These are phyloP conservation scores for Lycopodina hypogea DNA, from an alignment of 37 sponge, comb jelly and placozoan species.

Conservation along the genomic window DNA sequence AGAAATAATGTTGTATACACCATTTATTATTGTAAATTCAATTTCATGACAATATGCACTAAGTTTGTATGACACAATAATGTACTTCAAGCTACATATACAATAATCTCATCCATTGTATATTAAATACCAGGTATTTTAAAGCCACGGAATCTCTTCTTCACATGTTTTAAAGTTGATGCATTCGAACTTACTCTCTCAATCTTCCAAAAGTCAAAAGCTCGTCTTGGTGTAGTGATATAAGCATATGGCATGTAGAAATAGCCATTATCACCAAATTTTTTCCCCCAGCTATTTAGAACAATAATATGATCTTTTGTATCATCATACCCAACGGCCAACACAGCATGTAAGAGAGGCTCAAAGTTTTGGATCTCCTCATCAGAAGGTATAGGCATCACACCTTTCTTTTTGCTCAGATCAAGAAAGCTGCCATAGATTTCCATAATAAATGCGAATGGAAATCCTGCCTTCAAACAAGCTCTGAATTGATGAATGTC, in stretches of 20 bases:
- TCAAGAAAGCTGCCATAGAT: background rate
- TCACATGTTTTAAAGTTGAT: too few species aligned
- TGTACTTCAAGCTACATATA: too few species aligned
- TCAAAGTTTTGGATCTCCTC: background rate
- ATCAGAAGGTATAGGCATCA: conserved; percentile 2
- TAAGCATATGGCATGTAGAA: conserved; percentile 26
- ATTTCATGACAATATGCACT: too few species aligned
- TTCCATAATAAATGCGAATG: background rate
- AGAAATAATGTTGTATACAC: too few species aligned
- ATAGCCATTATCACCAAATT: conserved; percentile 10
- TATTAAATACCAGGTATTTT: too few species aligned
- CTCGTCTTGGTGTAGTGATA: background rate
- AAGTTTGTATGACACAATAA: too few species aligned
- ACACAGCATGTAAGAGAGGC: conserved; percentile 13
- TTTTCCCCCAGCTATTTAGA: conserved; percentile 18
- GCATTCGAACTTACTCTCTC: too few species aligned
- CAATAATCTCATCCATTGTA: too few species aligned
- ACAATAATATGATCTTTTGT: conserved; percentile 1
- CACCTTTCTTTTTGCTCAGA: background rate
- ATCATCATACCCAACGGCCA: conserved; percentile 24
- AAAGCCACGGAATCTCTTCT: too few species aligned
- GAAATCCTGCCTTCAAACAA: conserved; percentile 7
- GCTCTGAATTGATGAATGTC: conserved; percentile 10
- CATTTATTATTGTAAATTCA: too few species aligned
- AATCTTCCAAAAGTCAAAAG: conserved; percentile 23